These are phyloP conservation scores for Mimas tiliae DNA, from an alignment of 2,888 invertebrate species.

Conservation along the genomic window DNA sequence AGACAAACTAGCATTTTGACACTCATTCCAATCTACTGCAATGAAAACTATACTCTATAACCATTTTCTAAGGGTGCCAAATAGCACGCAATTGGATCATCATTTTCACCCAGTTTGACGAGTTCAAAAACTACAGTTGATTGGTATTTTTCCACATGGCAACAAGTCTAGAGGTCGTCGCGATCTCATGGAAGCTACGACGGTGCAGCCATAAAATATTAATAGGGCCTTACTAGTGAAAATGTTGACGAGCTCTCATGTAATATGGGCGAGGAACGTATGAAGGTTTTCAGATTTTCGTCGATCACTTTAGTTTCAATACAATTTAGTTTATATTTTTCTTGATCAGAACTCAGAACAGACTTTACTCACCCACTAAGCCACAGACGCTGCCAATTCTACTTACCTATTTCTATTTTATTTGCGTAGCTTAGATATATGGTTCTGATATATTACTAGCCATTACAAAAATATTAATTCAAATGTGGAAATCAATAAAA, in stretches of 20 bases:
- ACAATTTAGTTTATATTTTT: too few species aligned
- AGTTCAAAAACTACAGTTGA: conserved; percentile 14
- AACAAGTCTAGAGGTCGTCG: background rate
- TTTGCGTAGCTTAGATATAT: too few species aligned
- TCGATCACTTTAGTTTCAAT: background rate
- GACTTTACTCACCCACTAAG: too few species aligned
- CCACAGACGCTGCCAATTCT: too few species aligned
- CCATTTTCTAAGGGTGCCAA: background rate
- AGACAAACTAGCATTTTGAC: background rate
- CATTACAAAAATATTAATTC: too few species aligned
- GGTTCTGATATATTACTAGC: too few species aligned
- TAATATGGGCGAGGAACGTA: background rate
- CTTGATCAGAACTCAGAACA: too few species aligned
- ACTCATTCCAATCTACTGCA: background rate
- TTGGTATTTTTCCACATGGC: conserved; percentile 24
- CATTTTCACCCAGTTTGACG: conserved; percentile 19
- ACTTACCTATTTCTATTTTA: too few species aligned
- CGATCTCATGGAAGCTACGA: background rate
- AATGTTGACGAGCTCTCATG: background rate
- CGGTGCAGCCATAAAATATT: conserved; percentile 10
- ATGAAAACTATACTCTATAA: background rate
- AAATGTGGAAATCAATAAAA: too few species aligned
- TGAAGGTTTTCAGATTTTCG: background rate
- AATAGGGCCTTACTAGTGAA: background rate
- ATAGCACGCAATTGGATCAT: background rate